These are phyloP conservation scores for Epinephelus awoara DNA, from an alignment of 2,797 vertebrate genomes.

Conservation along the genomic window DNA sequence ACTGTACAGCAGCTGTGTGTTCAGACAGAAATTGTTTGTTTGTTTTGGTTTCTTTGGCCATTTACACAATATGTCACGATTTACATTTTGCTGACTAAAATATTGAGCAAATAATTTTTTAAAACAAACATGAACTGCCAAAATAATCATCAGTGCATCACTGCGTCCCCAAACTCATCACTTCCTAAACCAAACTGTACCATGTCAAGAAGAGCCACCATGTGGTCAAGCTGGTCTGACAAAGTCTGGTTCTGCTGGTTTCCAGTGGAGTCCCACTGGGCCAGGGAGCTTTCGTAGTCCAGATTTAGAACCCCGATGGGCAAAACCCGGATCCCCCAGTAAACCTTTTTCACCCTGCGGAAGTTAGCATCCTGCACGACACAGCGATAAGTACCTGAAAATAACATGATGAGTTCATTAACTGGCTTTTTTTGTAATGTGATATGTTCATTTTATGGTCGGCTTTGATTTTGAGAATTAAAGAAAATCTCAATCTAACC, in stretches of 20 bases:
- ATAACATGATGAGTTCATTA: not conserved
- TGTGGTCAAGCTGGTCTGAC: not conserved
- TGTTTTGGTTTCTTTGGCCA: too few relatives aligned
- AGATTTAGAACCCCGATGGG: constrained; percentile 77
- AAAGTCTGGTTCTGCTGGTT: constrained; percentile 29
- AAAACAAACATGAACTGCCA: too few relatives aligned
- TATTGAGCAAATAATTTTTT: not conserved
- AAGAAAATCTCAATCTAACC: too few relatives aligned
- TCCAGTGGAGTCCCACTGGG: constrained; percentile 51
- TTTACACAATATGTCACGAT: not conserved
- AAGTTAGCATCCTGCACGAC: constrained; percentile 83
- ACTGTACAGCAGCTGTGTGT: constrained; percentile 41
- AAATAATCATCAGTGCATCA: not conserved
- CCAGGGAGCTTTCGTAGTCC: constrained; percentile 81
- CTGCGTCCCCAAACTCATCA: not conserved
- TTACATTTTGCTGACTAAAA: not conserved
- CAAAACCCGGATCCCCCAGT: constrained; percentile 90
- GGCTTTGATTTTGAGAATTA: too few relatives aligned
- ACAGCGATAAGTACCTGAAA: constrained; percentile 90
- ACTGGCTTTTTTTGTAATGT: too few relatives aligned
- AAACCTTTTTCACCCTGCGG: constrained; percentile 86
- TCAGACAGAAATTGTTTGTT: not conserved
- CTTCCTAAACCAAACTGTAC: constrained; percentile 21
- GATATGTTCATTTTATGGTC: not conserved
- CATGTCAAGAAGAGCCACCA: constrained; percentile 14